These are phyloP conservation scores for Tangara arthus DNA, from an alignment of 2,797 vertebrate genomes.

Conservation along the genomic window DNA sequence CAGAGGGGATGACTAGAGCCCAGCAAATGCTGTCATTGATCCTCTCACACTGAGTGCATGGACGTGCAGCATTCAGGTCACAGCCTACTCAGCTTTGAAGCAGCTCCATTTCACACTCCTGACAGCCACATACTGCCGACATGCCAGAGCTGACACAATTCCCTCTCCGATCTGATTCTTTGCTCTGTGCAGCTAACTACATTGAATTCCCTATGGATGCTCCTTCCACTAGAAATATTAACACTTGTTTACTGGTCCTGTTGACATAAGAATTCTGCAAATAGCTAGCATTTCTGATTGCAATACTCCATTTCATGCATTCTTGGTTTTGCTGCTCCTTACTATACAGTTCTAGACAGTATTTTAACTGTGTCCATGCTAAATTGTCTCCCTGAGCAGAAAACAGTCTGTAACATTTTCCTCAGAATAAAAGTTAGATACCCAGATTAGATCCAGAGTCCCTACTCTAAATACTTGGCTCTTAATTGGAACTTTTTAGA, in stretches of 20 bases:
- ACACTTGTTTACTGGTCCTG: conserved; percentile 74
- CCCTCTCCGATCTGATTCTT: conserved; percentile 57
- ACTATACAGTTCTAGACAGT: neutral
- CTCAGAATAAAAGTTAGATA: neutral
- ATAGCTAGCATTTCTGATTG: conserved; percentile 56
- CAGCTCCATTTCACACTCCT: conserved; percentile 71
- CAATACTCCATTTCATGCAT: conserved; percentile 12
- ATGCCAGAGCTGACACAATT: conserved; percentile 67
- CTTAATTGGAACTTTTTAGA: neutral
- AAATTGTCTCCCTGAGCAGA: neutral
- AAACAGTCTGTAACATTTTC: neutral
- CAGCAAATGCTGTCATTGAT: conserved; percentile 79
- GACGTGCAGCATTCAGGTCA: conserved; percentile 75
- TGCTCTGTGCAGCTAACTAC: conserved; percentile 64
- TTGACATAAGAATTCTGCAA: conserved; percentile 76
- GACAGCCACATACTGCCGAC: conserved; percentile 70
- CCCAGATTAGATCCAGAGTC: neutral
- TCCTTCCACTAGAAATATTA: conserved; percentile 76
- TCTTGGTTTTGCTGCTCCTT: neutral
- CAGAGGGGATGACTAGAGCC: conserved; percentile 71
- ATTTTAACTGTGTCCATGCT: neutral
- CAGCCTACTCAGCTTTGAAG: conserved; percentile 76
- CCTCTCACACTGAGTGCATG: conserved; percentile 69
- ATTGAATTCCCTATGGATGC: conserved; percentile 64
- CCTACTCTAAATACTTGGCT: neutral